Percentiles rank a stretch among this genome's conserved stretches.
These are phyloP conservation scores for Thaumatotibia leucotreta DNA, from an alignment of 1,140 invertebrate genomes.

Conservation along the genomic window DNA sequence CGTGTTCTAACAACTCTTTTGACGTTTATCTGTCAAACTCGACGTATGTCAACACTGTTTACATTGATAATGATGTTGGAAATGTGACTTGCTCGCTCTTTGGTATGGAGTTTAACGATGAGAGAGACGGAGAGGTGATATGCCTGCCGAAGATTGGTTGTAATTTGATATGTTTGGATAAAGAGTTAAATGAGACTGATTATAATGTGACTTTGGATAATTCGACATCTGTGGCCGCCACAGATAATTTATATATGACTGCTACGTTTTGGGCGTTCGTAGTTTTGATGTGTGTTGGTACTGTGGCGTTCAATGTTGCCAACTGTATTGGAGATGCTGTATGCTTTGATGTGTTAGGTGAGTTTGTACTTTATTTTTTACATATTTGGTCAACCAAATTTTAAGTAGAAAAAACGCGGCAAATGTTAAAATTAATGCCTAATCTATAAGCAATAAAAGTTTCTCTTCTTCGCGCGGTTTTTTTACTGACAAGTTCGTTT, in stretches of 20 bases:
- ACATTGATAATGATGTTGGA: constrained; percentile 33
- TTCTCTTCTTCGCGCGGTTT: too few relatives aligned
- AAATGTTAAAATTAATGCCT: too few relatives aligned
- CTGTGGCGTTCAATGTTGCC: constrained; percentile 85
- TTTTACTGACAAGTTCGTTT: too few relatives aligned
- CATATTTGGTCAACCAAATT: too few relatives aligned
- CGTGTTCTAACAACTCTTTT: constrained; percentile 42
- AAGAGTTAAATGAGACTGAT: constrained; percentile 13
- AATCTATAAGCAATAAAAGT: too few relatives aligned
- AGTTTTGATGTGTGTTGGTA: constrained; percentile 82
- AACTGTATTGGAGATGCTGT: constrained; percentile 88
- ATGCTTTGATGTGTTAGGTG: constrained; percentile 88
- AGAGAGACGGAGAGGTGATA: constrained; percentile 39
- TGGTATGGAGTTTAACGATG: constrained; percentile 43
- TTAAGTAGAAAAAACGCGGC: too few relatives aligned
- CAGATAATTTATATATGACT: constrained; percentile 72
- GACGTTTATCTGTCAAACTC: constrained; percentile 49
- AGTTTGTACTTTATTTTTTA: constrained; percentile 28
- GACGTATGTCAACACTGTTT: constrained; percentile 47
- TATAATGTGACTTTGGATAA: background rate
- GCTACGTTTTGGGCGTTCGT: constrained; percentile 85
- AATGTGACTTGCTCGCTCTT: constrained; percentile 53
- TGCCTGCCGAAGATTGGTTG: constrained; percentile 46
- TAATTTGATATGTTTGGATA: constrained; percentile 54
- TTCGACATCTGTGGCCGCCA: background rate